phyloP scores from a whole-genome alignment of 2,888 invertebrate species.

The Tetranychus truncatus region DNA sequence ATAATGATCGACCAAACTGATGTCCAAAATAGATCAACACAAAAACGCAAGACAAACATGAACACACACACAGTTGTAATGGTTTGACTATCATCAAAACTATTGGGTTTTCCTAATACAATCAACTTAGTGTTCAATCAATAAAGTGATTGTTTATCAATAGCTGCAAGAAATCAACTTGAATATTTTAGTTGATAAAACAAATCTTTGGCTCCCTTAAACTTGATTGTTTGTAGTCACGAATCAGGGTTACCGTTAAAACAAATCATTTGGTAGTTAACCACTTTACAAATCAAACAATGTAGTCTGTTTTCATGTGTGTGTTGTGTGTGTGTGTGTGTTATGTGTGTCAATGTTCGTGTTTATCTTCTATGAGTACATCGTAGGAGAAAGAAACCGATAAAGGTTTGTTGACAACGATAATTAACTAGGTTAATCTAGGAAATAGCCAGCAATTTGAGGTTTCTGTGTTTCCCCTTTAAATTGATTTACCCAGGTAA shows the following conservation, averaged over 20 bases:
- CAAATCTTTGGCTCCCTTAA: background rate
- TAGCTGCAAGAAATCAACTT: background rate
- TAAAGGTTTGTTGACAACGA: background rate
- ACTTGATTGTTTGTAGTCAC: background rate
- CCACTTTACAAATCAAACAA: too few species aligned
- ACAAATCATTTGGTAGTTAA: background rate
- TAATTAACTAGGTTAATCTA: conserved; percentile 1
- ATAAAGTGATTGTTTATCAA: background rate
- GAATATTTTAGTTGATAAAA: background rate
- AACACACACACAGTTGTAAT: background rate
- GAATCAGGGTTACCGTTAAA: background rate
- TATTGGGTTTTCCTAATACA: background rate
- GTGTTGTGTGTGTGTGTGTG: background rate
- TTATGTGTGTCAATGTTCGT: background rate
- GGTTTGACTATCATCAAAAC: background rate
- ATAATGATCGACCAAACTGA: background rate
- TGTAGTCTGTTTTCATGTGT: background rate
- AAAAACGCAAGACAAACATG: background rate
- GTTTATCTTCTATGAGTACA: background rate
- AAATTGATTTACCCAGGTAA: background rate
- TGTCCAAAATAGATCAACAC: background rate
- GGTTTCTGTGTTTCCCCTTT: background rate
- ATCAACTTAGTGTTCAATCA: background rate
- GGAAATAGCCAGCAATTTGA: background rate
- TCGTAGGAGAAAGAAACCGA: background rate